Evolutionary conservation across 2,797 vertebrate genomes (phyloP), one percentile per base, ranked within the genome.

Genomic region (Pterois miles): DNA sequence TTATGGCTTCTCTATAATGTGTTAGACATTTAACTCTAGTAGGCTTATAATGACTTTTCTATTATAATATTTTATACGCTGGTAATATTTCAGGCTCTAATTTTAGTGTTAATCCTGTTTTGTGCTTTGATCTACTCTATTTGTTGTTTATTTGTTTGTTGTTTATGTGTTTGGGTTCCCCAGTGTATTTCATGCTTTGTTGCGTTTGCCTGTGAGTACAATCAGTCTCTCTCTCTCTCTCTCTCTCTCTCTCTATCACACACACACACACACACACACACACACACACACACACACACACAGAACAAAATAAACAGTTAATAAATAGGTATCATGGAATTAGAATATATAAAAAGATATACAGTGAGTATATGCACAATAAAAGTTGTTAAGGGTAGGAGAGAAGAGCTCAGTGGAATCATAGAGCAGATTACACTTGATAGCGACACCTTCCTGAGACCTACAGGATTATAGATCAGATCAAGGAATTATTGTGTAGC

Each of bases 131-230:
- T 48, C 20, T 20, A 48, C 46, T 48, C 46, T 20, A 48, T 48
- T 48, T 48, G 46, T 48, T 48, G 20, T n/a, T 48, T n/a, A n/a
- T 48, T 7, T 69, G 63, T 40, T 40, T 75, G 71, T 48, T n/a
- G 10, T 48, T 7, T 69, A 58, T 40, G 48, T 75, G 71, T n/a
- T 18, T 48, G 46, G 18, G 20, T n/a, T 57, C 57, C 54, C 38
- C 5, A n/a, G 9, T 52, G 50, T 46, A 63, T 31, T 63, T 52
- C 5, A 65, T 22, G 36, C 46, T 59, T 70, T 40, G n/a, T 54
- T 58, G 36, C 20, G 64, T 36, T 65, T 29, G 16, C 52, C 59
- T 52, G 8, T 40, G 38, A 69, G 52, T 4, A 38, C 20, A n/a
- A 29, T 6, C 11, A 29, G 25, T 53, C 27, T n/a, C n/a, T n/a